These are phyloP conservation scores for Corythoichthys haematopterus DNA, from an alignment of 2,113 vertebrate genomes.

Conservation along the genomic window DNA sequence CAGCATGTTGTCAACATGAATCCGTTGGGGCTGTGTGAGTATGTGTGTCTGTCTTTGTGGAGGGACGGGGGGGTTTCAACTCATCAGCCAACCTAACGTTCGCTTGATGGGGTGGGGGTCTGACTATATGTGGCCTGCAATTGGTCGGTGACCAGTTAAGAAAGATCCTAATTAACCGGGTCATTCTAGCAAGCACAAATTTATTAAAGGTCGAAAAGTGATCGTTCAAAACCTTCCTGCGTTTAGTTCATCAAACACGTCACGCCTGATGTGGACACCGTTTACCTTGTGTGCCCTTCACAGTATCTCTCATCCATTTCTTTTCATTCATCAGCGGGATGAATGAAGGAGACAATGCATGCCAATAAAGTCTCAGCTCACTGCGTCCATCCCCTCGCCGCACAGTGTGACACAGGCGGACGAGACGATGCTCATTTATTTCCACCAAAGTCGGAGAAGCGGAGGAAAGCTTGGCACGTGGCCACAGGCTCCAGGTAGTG, in stretches of 20 bases:
- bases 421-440: constrained; percentile 51
- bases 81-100: too few species aligned
- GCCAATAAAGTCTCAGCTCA: constrained; percentile 44
- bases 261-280: constrained; percentile 16
- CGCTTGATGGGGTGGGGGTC: too few species aligned
- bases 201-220: not conserved
- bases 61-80: too few species aligned
- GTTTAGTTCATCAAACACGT: not conserved
- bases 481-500: constrained; percentile 46
- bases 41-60: too few species aligned
- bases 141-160: too few species aligned
- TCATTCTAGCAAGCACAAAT: too few species aligned
- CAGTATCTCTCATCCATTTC: constrained; percentile 43
- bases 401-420: constrained; percentile 24
- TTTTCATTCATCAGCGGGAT: constrained; percentile 41
- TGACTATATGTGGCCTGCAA: too few species aligned
- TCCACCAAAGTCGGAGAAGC: constrained; percentile 38
- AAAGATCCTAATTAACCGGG: too few species aligned
- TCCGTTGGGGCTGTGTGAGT: too few species aligned
- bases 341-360: constrained; percentile 50
- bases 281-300: constrained; percentile 54
- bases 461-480: constrained; percentile 49
- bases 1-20: too few species aligned
- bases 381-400: constrained; percentile 31
- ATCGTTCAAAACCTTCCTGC: not conserved